phyloP scores from a whole-genome alignment of 2,113 vertebrate genomes.

The Saccopteryx leptura region DNA sequence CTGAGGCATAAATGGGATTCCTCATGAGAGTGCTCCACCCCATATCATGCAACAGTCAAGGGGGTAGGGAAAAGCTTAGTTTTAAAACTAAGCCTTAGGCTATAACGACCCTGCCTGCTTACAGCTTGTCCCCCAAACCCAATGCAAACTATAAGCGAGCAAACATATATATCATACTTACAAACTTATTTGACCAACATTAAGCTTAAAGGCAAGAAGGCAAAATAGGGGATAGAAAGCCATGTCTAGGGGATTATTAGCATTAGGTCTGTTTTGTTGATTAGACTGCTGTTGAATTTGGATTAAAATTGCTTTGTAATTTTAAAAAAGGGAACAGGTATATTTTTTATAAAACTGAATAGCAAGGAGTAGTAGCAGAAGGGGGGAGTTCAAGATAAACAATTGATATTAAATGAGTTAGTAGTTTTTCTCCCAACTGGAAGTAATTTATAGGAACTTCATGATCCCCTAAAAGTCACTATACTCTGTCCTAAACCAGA shows the following conservation, averaged over 20 bases:
- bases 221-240: constrained; percentile 89
- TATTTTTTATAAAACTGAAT: constrained; percentile 61
- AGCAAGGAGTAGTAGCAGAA: neutral
- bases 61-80: too few species aligned
- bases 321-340: neutral
- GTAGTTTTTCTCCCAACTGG: constrained; percentile 48
- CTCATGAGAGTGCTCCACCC: too few species aligned
- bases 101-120: too few species aligned
- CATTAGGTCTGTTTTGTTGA: constrained; percentile 88
- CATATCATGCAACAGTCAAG: too few species aligned
- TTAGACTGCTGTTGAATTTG: constrained; percentile 68
- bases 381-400: constrained; percentile 8
- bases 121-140: too few species aligned
- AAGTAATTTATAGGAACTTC: neutral
- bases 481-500: constrained; percentile 11
- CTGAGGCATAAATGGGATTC: too few species aligned
- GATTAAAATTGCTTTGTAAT: constrained; percentile 86
- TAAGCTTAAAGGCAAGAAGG: constrained; percentile 88
- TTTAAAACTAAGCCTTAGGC: too few species aligned
- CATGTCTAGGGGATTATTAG: constrained; percentile 84
- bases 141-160: too few species aligned
- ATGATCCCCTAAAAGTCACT: constrained; percentile 37
- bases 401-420: neutral
- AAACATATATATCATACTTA: too few species aligned
- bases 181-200: too few species aligned